Conservation (phyloP, 2,888 invertebrate species). For the Drosophila rubida region DNA sequence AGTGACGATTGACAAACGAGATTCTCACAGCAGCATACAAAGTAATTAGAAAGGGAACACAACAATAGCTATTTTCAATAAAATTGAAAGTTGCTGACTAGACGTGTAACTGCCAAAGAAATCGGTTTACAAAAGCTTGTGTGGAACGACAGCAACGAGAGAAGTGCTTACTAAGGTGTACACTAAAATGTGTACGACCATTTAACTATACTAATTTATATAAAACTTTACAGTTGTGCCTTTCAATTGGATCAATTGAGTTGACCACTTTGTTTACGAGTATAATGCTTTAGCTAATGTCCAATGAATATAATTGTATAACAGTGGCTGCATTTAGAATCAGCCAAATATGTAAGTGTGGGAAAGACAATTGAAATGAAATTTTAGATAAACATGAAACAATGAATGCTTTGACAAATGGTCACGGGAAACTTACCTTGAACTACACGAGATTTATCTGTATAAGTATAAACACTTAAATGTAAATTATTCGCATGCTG, state of each 20-base stretch:
- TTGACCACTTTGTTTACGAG: constrained; percentile 16
- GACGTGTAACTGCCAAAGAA: too few species aligned
- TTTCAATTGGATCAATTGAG: constrained; percentile 21
- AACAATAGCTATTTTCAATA: background rate
- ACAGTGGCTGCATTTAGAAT: constrained; percentile 3
- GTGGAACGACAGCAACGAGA: too few species aligned
- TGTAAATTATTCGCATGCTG: constrained; percentile 13
- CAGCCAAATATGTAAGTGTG: constrained; percentile 2
- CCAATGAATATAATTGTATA: background rate
- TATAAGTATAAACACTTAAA: constrained; percentile 3
- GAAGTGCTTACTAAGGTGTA: background rate
- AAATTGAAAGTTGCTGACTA: background rate
- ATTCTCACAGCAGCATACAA: constrained; percentile 3
- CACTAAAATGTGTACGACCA: background rate
- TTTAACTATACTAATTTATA: background rate
- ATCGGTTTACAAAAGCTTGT: too few species aligned
- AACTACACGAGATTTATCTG: constrained; percentile 10
- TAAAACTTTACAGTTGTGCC: constrained; percentile 39
- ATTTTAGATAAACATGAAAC: constrained; percentile 8
- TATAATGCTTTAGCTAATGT: constrained; percentile 18
- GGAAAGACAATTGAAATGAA: constrained; percentile 11
- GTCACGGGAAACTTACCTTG: constrained; percentile 3
- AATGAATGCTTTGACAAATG: constrained; percentile 11
- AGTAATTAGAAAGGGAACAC: background rate
- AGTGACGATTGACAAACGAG: background rate